phyloP scores from a whole-genome alignment of 1,140 invertebrate genomes.

The Drosophila virilis region DNA sequence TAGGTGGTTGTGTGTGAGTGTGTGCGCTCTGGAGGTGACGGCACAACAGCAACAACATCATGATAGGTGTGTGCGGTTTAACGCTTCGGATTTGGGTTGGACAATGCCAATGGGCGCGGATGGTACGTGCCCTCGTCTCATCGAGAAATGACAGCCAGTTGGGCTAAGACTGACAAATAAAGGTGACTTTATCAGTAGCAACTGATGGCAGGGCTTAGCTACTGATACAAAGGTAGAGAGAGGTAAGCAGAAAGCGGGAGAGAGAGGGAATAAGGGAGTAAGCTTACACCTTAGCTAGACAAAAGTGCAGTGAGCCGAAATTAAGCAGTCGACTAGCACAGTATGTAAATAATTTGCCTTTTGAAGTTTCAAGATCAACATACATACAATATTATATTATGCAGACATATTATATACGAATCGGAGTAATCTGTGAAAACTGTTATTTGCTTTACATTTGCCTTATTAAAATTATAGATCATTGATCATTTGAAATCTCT shows the following conservation, averaged over 20 bases:
- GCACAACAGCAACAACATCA: constrained; percentile 39
- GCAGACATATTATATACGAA: too few relatives aligned
- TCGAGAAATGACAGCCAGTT: constrained; percentile 48
- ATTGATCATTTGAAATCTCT: too few relatives aligned
- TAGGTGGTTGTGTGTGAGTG: background rate
- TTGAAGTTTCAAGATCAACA: background rate
- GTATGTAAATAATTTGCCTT: background rate
- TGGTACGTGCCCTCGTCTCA: constrained; percentile 54
- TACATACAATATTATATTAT: too few relatives aligned
- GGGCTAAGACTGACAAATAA: constrained; percentile 78
- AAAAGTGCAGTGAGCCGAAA: background rate
- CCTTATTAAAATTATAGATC: too few relatives aligned
- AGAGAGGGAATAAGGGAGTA: background rate
- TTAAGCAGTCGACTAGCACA: background rate
- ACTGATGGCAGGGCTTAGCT: constrained; percentile 61
- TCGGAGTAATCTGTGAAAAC: too few relatives aligned
- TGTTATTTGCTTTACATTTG: too few relatives aligned
- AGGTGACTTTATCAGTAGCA: constrained; percentile 73
- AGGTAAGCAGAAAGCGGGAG: background rate
- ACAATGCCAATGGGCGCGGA: constrained; percentile 35
- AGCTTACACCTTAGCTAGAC: constrained; percentile 11
- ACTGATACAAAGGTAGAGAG: background rate
- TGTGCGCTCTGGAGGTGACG: constrained; percentile 46
- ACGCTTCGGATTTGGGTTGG: constrained; percentile 59
- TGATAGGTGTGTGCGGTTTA: constrained; percentile 81